Percentiles rank a stretch among this genome's conserved stretches.
These are phyloP conservation scores for Neotoxoptera formosana DNA, from an alignment of 1,140 invertebrate species.

Conservation along the genomic window DNA sequence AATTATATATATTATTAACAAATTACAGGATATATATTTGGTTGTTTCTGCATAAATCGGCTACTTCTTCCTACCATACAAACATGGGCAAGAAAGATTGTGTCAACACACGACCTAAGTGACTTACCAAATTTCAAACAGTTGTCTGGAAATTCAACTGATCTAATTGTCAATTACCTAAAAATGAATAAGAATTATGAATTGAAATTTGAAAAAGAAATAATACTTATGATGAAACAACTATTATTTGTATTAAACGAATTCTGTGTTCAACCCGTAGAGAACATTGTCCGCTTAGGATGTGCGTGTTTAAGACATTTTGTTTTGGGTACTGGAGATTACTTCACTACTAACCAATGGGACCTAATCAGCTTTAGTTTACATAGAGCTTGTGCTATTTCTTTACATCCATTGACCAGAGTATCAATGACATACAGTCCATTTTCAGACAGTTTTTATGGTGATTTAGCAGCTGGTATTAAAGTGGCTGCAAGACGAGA, in stretches of 20 bases:
- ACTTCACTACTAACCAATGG: slow-evolving; percentile 84
- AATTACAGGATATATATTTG: slow-evolving; percentile 79
- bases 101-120: slow-evolving; percentile 63
- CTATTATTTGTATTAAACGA: slow-evolving; percentile 86
- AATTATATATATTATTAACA: slow-evolving; percentile 37
- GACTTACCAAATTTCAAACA: slow-evolving; percentile 87
- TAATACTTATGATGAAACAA: slow-evolving; percentile 85
- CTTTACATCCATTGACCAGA: slow-evolving; percentile 82
- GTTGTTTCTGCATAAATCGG: slow-evolving; percentile 89
- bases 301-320: slow-evolving; percentile 92
- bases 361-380: slow-evolving; percentile 80
- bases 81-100: slow-evolving; percentile 81
- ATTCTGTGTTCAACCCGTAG: slow-evolving; percentile 87
- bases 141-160: slow-evolving; percentile 88
- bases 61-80: slow-evolving; percentile 88
- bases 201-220: slow-evolving; percentile 62
- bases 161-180: slow-evolving; percentile 76
- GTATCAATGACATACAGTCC: slow-evolving; percentile 86
- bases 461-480: slow-evolving; percentile 84
- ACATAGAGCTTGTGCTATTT: slow-evolving; percentile 81
- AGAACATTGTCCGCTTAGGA: slow-evolving; percentile 87
- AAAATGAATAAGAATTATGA: slow-evolving; percentile 59
- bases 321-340: slow-evolving; percentile 80
- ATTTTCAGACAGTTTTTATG: slow-evolving; percentile 91
- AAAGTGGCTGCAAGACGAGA: slow-evolving; percentile 91